Evolutionary conservation across 2,113 vertebrate genomes (phyloP).

Genomic region (Phylloscopus trochiloides): DNA sequence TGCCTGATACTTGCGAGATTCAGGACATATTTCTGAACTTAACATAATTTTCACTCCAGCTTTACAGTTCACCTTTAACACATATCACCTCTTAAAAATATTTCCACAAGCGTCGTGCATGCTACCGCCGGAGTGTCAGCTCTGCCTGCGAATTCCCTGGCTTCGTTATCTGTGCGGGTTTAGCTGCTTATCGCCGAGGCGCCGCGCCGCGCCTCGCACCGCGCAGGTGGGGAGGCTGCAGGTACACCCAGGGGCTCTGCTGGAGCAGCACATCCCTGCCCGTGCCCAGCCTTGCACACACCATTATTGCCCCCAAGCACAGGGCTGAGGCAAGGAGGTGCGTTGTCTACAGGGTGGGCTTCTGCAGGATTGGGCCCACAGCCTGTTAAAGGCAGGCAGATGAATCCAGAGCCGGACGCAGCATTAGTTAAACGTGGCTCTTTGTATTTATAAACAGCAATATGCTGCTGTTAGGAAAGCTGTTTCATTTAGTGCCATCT

Average conservation of each 20-base stretch:
- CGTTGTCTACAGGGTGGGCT: rapidly evolving
- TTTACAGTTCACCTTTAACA: conserved; percentile 52
- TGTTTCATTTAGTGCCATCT: conserved; percentile 62
- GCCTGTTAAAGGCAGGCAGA: background rate
- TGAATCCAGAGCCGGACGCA: background rate
- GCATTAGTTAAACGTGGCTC: conserved; percentile 20
- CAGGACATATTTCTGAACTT: conserved; percentile 41
- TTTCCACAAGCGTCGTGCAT: background rate
- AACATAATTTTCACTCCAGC: conserved; percentile 45
- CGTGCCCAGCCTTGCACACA: background rate
- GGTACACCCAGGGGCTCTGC: background rate
- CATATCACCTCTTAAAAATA: conserved; percentile 9
- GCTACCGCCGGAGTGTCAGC: background rate
- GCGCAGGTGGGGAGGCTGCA: background rate
- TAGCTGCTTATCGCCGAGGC: conserved; percentile 1
- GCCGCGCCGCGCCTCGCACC: background rate
- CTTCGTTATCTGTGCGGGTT: background rate
- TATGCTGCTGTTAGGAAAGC: background rate
- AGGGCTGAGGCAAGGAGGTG: background rate
- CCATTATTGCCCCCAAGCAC: rapidly evolving
- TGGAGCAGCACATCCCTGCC: background rate
- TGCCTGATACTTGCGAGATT: conserved; percentile 11
- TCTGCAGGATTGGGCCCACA: background rate
- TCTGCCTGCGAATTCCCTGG: background rate
- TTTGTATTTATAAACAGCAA: conserved; percentile 61